A percentile compares a stretch with the other conserved stretches of the same genome.
phyloP scores from a whole-genome alignment of 2,797 vertebrate genomes.

The Gymnothorax reevesii region DNA sequence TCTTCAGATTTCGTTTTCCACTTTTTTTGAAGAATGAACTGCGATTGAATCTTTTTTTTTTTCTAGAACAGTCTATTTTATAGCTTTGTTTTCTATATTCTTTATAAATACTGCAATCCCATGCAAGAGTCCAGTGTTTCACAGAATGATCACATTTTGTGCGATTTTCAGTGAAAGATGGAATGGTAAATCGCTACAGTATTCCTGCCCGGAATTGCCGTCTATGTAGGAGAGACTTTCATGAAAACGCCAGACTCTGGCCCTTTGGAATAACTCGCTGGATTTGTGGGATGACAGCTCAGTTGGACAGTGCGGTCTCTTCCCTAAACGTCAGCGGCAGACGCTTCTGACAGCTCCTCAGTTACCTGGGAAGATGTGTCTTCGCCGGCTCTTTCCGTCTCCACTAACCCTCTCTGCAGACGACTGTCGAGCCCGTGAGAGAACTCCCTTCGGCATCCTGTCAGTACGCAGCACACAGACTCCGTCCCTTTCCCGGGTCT shows the following conservation, averaged over 20 bases:
- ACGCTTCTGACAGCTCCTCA: constrained; percentile 2
- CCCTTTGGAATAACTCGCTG: background rate
- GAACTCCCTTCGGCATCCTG: background rate
- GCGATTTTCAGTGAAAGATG: background rate
- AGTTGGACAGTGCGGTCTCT: background rate
- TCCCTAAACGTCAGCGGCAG: background rate
- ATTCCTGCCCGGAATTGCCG: background rate
- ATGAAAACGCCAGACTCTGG: background rate
- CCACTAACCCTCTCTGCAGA: background rate
- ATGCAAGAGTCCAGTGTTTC: background rate
- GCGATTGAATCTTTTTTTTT: background rate
- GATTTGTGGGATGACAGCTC: background rate
- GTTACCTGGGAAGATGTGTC: background rate
- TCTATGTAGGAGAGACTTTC: background rate
- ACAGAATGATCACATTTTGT: background rate
- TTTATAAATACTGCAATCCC: background rate
- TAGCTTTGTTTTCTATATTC: background rate
- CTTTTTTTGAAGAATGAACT: background rate
- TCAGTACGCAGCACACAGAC: background rate
- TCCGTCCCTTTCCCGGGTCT: background rate
- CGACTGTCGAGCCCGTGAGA: background rate
- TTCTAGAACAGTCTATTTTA: too few relatives aligned
- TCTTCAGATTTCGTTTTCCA: background rate
- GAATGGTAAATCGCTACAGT: background rate
- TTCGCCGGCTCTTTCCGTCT: background rate